phyloP scores from a whole-genome alignment of 2,888 invertebrate species.

The Apantesis nais region DNA sequence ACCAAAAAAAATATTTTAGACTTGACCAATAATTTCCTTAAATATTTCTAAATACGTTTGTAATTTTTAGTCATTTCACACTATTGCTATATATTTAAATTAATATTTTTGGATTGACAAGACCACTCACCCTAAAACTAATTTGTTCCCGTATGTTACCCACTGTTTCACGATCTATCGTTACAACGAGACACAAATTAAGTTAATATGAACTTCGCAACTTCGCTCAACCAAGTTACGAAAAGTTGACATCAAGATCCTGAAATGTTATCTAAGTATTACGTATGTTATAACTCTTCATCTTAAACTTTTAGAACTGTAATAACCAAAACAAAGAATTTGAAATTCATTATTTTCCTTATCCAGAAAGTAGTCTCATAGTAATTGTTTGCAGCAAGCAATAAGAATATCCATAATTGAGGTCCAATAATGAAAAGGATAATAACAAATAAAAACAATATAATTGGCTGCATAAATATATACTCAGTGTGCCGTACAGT shows the following conservation, averaged over 20 bases:
- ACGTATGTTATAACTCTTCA: not conserved
- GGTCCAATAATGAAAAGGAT: no score
- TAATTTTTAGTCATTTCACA: not conserved
- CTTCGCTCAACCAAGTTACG: constrained; percentile 38
- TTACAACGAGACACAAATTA: constrained; percentile 44
- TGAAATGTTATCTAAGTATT: constrained; percentile 7
- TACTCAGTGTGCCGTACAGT: not conserved
- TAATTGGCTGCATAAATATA: not conserved
- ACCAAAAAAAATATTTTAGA: not conserved
- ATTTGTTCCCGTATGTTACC: constrained; percentile 40
- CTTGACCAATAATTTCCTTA: not conserved
- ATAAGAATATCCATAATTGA: not conserved
- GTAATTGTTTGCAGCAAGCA: not conserved
- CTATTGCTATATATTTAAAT: constrained; percentile 21
- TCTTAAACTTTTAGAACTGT: not conserved
- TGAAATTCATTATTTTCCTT: no score
- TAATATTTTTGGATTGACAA: constrained; percentile 27
- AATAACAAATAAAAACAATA: not conserved
- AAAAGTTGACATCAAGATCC: constrained; percentile 24
- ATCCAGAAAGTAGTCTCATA: not conserved
- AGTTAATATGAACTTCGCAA: constrained; percentile 44
- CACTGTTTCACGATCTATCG: constrained; percentile 41
- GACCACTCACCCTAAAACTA: constrained; percentile 25
- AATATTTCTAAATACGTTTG: not conserved
- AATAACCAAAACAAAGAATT: no score